phyloP scores from a whole-genome alignment of 2,113 vertebrate species.

The Hydrolagus affinis region DNA sequence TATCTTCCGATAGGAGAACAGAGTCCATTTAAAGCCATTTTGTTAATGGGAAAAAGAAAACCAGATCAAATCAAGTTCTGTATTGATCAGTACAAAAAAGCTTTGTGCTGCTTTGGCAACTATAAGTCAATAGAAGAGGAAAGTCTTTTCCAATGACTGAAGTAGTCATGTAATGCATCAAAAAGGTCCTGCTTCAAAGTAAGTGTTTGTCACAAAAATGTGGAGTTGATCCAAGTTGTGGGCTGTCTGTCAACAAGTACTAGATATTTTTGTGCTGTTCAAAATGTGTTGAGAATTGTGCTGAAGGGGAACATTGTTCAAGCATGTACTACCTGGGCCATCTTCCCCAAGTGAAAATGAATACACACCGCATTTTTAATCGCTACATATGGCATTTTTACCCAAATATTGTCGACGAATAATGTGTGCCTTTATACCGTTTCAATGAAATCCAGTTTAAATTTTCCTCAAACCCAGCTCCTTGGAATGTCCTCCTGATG shows the following conservation, averaged over 20 bases:
- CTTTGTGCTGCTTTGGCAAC: constrained; percentile 39
- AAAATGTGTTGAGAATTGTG: neutral
- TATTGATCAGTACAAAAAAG: constrained; percentile 47
- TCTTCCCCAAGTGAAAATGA: too few species aligned
- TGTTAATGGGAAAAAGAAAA: constrained; percentile 25
- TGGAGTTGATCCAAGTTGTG: neutral
- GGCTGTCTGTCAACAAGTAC: neutral
- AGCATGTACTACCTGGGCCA: too few species aligned
- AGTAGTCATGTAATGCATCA: constrained; percentile 42
- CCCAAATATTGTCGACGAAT: too few species aligned
- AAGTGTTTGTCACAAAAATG: constrained; percentile 28
- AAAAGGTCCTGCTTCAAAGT: constrained; percentile 39
- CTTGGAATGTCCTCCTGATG: too few species aligned
- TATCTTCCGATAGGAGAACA: constrained; percentile 35
- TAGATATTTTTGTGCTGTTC: neutral
- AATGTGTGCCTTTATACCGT: too few species aligned
- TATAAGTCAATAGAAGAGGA: constrained; percentile 41
- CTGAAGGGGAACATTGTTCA: too few species aligned
- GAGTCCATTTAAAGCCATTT: constrained; percentile 31
- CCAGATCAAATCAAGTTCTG: constrained; percentile 43
- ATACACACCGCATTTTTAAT: too few species aligned
- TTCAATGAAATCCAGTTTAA: too few species aligned
- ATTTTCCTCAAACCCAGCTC: too few species aligned
- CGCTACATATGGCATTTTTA: too few species aligned
- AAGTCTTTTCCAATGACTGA: constrained; percentile 43